Conservation (phyloP, 2,113 vertebrate genomes). For the Podiceps cristatus region DNA sequence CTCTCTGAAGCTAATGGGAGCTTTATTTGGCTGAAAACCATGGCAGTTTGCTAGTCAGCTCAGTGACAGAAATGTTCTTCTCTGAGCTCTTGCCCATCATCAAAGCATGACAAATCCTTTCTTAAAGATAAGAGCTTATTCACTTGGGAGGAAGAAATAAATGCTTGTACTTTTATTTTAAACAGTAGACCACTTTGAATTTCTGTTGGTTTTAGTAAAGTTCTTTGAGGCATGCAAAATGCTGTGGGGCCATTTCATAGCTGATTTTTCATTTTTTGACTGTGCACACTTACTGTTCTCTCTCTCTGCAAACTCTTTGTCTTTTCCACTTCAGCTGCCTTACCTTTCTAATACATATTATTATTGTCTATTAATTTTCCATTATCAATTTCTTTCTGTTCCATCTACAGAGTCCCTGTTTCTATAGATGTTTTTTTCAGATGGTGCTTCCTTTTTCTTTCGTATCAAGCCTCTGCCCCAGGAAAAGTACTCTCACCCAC, state of each 20-base stretch:
- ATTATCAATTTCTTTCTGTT: not conserved
- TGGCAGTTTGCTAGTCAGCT: not conserved
- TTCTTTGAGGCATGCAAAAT: not conserved
- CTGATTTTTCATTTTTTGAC: not conserved
- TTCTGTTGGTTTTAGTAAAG: not conserved
- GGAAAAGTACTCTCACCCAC: not conserved
- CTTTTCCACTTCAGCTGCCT: not conserved
- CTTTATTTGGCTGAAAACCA: not conserved
- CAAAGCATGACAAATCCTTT: not conserved
- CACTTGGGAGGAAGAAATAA: not conserved
- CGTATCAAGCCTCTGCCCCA: fast-evolving
- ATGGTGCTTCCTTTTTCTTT: not conserved
- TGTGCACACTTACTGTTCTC: not conserved
- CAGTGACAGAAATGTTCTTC: not conserved
- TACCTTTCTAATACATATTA: not conserved
- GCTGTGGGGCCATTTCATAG: not conserved
- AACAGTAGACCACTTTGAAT: not conserved
- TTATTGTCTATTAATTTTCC: not conserved
- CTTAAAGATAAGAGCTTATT: slow-evolving; percentile 7
- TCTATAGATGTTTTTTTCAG: not conserved
- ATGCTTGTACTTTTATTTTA: not conserved
- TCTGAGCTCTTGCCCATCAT: not conserved
- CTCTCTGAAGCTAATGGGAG: not conserved
- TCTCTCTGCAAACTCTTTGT: not conserved
- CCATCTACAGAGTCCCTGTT: not conserved